These are phyloP conservation scores for Barypeithes pellucidus DNA, from an alignment of 2,888 invertebrate species.

Conservation along the genomic window DNA sequence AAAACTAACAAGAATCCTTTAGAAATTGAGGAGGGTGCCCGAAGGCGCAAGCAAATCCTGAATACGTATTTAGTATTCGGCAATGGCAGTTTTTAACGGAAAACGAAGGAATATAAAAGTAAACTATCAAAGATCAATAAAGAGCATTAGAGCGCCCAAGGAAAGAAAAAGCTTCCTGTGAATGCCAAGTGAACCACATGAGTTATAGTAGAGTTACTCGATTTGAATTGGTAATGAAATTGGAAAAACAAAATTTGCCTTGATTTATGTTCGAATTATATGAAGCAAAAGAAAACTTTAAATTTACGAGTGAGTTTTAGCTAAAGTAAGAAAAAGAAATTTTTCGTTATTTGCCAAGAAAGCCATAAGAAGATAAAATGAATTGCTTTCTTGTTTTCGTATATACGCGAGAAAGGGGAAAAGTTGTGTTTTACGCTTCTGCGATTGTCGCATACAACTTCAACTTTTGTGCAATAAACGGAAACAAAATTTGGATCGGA, in stretches of 20 bases:
- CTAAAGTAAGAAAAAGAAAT: slow-evolving; percentile 49
- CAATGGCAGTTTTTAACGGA: slow-evolving; percentile 38
- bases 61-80: slow-evolving; percentile 45
- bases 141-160: slow-evolving; percentile 45
- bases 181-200: slow-evolving; percentile 64
- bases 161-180: slow-evolving; percentile 58
- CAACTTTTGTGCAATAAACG: slow-evolving; percentile 19
- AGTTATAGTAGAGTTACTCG: slow-evolving; percentile 65
- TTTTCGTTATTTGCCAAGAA: slow-evolving; percentile 52
- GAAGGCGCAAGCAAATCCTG: slow-evolving; percentile 34
- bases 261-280: slow-evolving; percentile 65
- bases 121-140: slow-evolving; percentile 55
- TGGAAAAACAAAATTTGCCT: slow-evolving; percentile 65
- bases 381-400: slow-evolving; percentile 45
- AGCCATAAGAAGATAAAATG: slow-evolving; percentile 47
- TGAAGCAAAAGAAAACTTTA: slow-evolving; percentile 63
- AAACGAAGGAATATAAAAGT: slow-evolving; percentile 42
- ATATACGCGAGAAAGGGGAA: slow-evolving; percentile 31
- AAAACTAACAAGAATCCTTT: slow-evolving; percentile 4
- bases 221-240: slow-evolving; percentile 68
- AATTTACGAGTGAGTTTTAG: slow-evolving; percentile 53
- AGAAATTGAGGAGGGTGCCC: slow-evolving; percentile 11
- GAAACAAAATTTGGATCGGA: too few species aligned
- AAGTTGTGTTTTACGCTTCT: slow-evolving; percentile 48
- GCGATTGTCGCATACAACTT: slow-evolving; percentile 36